These are phyloP conservation scores for Ophioderma brevispina DNA, from an alignment of 35 echinoderm and acorn worm species.

Conservation along the genomic window DNA sequence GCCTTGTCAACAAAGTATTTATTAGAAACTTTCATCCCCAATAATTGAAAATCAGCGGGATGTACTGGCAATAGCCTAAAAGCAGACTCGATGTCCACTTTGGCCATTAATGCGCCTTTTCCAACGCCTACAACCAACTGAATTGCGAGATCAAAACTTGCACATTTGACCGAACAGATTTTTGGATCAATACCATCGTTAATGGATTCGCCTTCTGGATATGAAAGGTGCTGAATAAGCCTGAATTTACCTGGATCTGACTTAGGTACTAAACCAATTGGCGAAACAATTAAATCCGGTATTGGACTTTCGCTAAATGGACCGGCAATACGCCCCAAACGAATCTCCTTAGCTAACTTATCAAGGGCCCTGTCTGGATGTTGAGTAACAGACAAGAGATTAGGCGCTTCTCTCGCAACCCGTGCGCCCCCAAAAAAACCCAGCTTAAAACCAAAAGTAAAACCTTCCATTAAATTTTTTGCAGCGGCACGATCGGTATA, in stretches of 20 bases:
- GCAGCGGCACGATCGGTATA: not conserved
- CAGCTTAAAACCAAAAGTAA: not conserved
- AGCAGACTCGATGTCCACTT: slow-evolving; percentile 24
- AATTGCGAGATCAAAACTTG: slow-evolving; percentile 33
- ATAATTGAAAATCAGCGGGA: slow-evolving; percentile 30
- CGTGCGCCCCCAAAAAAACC: not conserved
- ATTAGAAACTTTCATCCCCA: slow-evolving; percentile 3
- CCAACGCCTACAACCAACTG: not conserved
- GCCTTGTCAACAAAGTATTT: slow-evolving; percentile 13
- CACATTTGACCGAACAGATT: not conserved
- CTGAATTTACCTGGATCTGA: no score
- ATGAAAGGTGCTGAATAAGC: no score
- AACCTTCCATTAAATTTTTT: not conserved
- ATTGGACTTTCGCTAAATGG: not conserved
- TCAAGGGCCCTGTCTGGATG: not conserved
- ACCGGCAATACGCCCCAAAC: not conserved
- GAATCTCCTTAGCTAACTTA: not conserved
- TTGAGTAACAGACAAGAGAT: not conserved
- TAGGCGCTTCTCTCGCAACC: not conserved
- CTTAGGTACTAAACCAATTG: no score
- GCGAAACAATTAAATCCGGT: slow-evolving; percentile 3
- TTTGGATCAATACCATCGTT: slow-evolving; percentile 24
- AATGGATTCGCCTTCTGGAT: no score
- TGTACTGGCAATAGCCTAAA: slow-evolving; percentile 33
- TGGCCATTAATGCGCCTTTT: slow-evolving; percentile 18